Evolutionary conservation across 2,888 invertebrate genomes (phyloP), one percentile per base, ranked within the genome.

Genomic region (Clusia tigrina): DNA sequence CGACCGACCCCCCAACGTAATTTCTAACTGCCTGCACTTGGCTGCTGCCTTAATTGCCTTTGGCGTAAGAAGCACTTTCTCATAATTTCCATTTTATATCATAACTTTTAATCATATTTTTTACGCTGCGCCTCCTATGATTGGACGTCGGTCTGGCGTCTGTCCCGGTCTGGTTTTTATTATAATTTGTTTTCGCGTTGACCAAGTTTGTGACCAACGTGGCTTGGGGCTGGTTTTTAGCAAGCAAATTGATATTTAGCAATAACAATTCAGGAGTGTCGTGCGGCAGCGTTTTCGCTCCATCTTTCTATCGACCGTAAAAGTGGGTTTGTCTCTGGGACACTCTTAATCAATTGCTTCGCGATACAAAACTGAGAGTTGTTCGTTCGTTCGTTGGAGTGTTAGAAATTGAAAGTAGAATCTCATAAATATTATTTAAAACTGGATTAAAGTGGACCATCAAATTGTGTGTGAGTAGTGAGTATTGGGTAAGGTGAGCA

Each of bases 1-100:
- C 66, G 66, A 68, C n/a, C n/a, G n/a, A n/a, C n/a, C n/a, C n/a
- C n/a, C 73, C 69, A 74, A 71, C 72, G 68, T 72, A 67, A 74
- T 77, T 73, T 71, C 60, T 62, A 48, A 58, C 17, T 25, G 6
- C 26, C n/a, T n/a, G n/a, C n/a, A n/a, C n/a, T n/a, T n/a, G n/a
- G 2, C 25, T 15, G 18, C 54, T 2, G 10, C 20, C 26, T 26
- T 26, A 10, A 17, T 18, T 25, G 23, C 2, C 54, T 54, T 54
- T 25, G 23, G 65, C 24, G 15, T 18, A 68, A 67, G 60, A 54
- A 62, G 62, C 57, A 74, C 77, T 74, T 77, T 69, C 67, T 20
- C 56, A 56, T 15, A 24, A 57, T 24, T 48, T 57, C 22, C n/a
- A n/a, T 46, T 57, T 42, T 37, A 46, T 20, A n/a, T n/a, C n/a